These are phyloP conservation scores for Lanistes nyassanus DNA, from an alignment of 1,140 invertebrate species.

Conservation along the genomic window DNA sequence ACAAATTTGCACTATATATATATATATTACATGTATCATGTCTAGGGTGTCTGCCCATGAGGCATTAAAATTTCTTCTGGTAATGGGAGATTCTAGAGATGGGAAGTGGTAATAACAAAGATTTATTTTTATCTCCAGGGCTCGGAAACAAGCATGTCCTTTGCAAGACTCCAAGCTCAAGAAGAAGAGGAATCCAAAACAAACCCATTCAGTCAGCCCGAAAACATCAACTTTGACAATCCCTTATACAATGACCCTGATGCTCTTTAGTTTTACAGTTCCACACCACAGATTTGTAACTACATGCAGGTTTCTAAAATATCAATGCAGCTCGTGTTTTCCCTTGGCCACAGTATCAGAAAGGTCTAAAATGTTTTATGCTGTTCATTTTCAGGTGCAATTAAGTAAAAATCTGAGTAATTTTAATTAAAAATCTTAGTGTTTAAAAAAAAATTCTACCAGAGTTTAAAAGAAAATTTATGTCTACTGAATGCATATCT, in stretches of 20 bases:
- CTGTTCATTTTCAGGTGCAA: too few relatives aligned
- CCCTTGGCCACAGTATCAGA: background rate
- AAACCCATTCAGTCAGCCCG: slow-evolving; percentile 10
- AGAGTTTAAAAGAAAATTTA: too few relatives aligned
- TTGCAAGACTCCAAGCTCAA: slow-evolving; percentile 25
- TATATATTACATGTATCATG: too few relatives aligned
- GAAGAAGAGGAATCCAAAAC: slow-evolving; percentile 14
- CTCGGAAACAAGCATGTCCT: slow-evolving; percentile 32
- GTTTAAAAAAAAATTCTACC: too few relatives aligned
- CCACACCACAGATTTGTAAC: background rate
- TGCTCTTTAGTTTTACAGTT: background rate
- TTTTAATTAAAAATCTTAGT: too few relatives aligned
- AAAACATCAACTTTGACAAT: slow-evolving; percentile 32
- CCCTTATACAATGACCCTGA: slow-evolving; percentile 26
- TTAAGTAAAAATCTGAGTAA: too few relatives aligned
- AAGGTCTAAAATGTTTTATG: background rate
- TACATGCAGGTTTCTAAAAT: background rate
- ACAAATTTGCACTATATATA: too few relatives aligned
- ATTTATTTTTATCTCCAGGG: slow-evolving; percentile 23
- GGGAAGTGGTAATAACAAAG: too few relatives aligned
- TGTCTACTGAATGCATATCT: too few relatives aligned
- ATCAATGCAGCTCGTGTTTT: background rate
- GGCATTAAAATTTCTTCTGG: too few relatives aligned
- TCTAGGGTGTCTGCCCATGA: too few relatives aligned
- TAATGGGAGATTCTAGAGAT: too few relatives aligned